Percentiles rank a stretch among this genome's conserved stretches.
Evolutionary conservation across 2,113 vertebrate species (phyloP).

Genomic region (Struthio camelus): DNA sequence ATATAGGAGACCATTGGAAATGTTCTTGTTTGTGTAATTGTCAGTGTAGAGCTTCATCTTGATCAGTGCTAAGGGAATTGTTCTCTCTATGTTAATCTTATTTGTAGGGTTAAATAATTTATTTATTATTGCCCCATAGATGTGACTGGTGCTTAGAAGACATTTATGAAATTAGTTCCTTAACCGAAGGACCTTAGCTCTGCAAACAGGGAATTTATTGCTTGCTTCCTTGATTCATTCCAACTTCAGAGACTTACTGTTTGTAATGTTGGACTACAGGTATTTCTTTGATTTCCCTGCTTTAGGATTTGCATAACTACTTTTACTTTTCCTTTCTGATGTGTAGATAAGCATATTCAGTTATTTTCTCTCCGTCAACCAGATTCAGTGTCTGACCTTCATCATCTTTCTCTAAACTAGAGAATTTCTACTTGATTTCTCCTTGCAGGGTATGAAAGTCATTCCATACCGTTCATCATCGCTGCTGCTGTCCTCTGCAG

Average conservation of each 20-base stretch:
- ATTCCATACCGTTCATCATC: too few species aligned
- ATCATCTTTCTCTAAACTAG: too few species aligned
- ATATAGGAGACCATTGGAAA: background rate
- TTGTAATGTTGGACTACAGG: too few species aligned
- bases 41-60: background rate
- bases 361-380: background rate
- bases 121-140: too few species aligned
- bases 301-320: background rate
- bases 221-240: background rate
- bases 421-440: too few species aligned
- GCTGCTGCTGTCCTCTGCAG: too few species aligned
- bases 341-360: background rate
- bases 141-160: background rate
- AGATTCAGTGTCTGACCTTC: background rate
- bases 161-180: background rate
- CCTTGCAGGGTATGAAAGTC: too few species aligned
- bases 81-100: too few species aligned
- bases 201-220: background rate
- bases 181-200: background rate
- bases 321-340: background rate
- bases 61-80: background rate
- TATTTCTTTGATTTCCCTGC: background rate
- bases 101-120: too few species aligned
- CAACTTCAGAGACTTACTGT: background rate
- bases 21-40: background rate